Evolutionary conservation across 92 coral and sea anemone genomes (phyloP), one percentile per base, ranked within the genome.

Genomic region (Heteractis magnifica): DNA sequence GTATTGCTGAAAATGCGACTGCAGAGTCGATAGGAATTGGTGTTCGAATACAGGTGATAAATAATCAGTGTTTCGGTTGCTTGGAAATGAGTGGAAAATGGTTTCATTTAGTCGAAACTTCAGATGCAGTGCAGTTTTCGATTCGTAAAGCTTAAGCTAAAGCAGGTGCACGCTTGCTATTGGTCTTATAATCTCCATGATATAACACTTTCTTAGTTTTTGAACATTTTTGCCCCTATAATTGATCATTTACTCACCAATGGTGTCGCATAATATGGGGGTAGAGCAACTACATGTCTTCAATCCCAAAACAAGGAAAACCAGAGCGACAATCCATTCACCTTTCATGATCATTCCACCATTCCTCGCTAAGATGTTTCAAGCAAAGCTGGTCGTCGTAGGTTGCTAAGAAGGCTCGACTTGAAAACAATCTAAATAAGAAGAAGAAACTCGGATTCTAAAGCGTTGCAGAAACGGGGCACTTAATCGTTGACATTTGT

Each of bases 241-340:
- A 70, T 81, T 81, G 84, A 58, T 81, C 84, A 81, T 68, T 81
- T 81, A 81, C 84, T 81, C 49, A 81, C 84, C 84, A 70, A 81
- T 59, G 16, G 76, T 62, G 56, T 50, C 7, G 49, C 84, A 81
- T 68, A 51, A 72, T 70, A n/a, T 51, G 0, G 49, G n/a, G 8
- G 77, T 56, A 9, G 56, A 51, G 51, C 56, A 68, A 26, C 50
- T 10, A 79, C 51, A 79, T 5, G 6, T 13, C 72, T 21, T 60
- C 49, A 68, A 26, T 68, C 48, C 73, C 20, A 68, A 68, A 26
- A 68, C 14, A 23, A 68, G 73, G 3, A 23, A 1, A 23, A 68
- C 20, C 8, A 68, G 49, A 21, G 73, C 73, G 49, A 68, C 10
- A 68, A 13, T 21, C 48, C 73, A 8, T 8, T 10, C 49, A 21